Conservation (phyloP, 2,797 vertebrate genomes). For the Labroides dimidiatus region DNA sequence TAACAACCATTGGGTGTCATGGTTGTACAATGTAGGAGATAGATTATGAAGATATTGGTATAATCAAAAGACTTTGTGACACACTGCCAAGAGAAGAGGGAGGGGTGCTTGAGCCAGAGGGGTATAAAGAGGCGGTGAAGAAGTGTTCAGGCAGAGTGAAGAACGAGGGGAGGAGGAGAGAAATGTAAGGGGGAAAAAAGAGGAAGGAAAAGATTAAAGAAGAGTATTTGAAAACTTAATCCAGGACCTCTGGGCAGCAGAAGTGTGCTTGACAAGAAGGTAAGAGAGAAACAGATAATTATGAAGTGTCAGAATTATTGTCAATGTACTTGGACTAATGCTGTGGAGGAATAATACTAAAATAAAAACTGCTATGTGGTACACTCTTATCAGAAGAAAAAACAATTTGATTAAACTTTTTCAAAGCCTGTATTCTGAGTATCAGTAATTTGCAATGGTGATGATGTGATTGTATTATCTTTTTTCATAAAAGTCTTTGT, state of each 20-base stretch:
- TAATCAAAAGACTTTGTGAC: constrained; percentile 56
- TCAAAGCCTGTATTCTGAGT: background rate
- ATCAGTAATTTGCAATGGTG: background rate
- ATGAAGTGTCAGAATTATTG: background rate
- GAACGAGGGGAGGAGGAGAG: constrained; percentile 45
- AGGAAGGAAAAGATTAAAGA: background rate
- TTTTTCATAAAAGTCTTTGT: no score
- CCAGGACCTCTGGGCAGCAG: constrained; percentile 8
- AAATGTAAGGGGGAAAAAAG: constrained; percentile 22
- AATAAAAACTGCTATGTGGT: no score
- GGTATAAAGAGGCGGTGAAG: constrained; percentile 67
- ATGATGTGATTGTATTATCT: no score
- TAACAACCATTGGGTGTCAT: constrained; percentile 44
- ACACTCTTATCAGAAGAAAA: background rate
- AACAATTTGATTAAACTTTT: background rate
- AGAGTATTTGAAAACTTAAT: background rate
- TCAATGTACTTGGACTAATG: background rate
- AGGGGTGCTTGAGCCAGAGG: constrained; percentile 45
- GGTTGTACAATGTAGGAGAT: constrained; percentile 39
- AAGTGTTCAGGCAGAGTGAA: constrained; percentile 56
- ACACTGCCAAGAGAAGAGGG: constrained; percentile 53
- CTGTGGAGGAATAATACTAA: background rate
- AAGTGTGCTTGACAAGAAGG: constrained; percentile 40
- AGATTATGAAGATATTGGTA: constrained; percentile 41
- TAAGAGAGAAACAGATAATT: constrained; percentile 47